Base-by-base conservation (phyloP, 2,113 vertebrate genomes). In the Promerops cafer region DNA sequence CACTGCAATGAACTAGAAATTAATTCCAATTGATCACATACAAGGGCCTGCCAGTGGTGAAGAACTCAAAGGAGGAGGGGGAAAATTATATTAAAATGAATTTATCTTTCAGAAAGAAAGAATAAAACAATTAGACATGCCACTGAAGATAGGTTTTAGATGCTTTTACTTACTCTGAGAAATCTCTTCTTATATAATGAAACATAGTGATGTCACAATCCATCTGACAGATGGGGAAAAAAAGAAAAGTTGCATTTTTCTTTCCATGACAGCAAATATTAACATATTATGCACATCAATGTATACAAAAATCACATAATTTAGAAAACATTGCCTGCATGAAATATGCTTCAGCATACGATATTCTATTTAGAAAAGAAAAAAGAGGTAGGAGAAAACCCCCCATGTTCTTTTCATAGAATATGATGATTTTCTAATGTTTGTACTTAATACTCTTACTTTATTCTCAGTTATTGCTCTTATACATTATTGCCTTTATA, bases 331-430 rank as follows among this genome's bases (percentile, higher is more conserved):
- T 35, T 56, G 1, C 44, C 50, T 70, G 7, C 18, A 54, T 2
- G 1, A 74, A 84, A 82, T 26, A 13, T 66, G 9, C 35, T 78
- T 70, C n/a, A 80, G 28, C 10, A 64, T 3, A 6, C 10, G 56
- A 13, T 2, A 61, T 23, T 78, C 45, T 66, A 83, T 15, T 5
- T 21, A 45, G 49, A 13, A 45, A 54, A 53, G 0, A 8, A 31
- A 24, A 50, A 10, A 44, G 3, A 2, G 2, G 6, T 16, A 54
- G 13, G 14, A 3, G 33, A 15, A 31, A 2, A 1, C 0, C 14
- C 8, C 7, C 23, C 44, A 18, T 22, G 1, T 53, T 40, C 2
- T 75, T 84, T 75, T 66, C 9, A 53, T 19, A 65, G 12, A 52
- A 7, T 78, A 44, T 57, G 11, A 66, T 37, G 13, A 35, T 61